A percentile compares a stretch with the other conserved stretches of the same genome.
Evolutionary conservation across 2,113 vertebrate genomes (phyloP).

Genomic region (Paratilapia polleni): DNA sequence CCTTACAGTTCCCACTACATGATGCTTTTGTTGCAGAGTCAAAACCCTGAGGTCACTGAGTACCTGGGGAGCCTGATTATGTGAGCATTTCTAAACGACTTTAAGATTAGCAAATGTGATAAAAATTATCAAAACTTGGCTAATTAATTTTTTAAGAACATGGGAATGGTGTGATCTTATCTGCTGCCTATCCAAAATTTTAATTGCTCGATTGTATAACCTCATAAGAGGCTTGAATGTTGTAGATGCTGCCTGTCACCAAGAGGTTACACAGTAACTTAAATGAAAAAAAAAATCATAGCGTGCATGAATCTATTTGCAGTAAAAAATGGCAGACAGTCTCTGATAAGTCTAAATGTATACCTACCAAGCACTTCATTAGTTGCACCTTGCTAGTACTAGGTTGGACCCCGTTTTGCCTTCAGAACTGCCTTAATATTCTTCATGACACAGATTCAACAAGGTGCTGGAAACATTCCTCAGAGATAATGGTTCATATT

Average conservation of each 20-base stretch:
- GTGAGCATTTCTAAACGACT: background rate
- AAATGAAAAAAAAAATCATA: no score
- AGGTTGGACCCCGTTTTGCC: background rate
- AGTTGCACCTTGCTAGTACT: background rate
- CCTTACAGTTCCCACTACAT: background rate
- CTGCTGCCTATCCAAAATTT: background rate
- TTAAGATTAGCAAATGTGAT: background rate
- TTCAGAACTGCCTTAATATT: background rate
- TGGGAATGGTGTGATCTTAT: background rate
- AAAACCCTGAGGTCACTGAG: background rate
- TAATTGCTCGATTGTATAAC: background rate
- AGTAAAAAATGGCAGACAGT: no score
- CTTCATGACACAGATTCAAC: background rate
- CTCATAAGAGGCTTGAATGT: background rate
- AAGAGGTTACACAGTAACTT: no score
- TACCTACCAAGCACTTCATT: background rate
- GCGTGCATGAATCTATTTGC: no score
- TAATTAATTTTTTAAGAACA: background rate
- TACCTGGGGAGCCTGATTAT: background rate
- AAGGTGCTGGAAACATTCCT: background rate
- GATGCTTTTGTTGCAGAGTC: background rate
- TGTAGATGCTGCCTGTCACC: background rate
- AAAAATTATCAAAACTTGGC: background rate
- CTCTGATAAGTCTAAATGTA: background rate
- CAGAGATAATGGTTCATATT: background rate